Evolutionary conservation across 2,797 vertebrate genomes (phyloP).

Genomic region (Sebastes kiyomatsui): DNA sequence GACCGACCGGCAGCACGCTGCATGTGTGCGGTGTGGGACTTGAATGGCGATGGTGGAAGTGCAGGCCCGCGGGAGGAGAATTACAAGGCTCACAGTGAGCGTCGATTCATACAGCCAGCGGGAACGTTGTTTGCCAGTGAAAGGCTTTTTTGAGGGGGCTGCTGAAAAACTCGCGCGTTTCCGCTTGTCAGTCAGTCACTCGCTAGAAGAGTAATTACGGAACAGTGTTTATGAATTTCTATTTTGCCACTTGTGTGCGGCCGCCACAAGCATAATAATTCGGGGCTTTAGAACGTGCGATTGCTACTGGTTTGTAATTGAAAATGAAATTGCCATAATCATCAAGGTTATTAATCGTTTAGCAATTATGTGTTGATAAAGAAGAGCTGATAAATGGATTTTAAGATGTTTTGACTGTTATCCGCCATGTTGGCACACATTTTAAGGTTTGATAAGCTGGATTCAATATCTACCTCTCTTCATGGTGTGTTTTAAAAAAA

Average conservation of each 20-base stretch:
- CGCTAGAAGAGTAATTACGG: slow-evolving; percentile 41
- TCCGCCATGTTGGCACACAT: not conserved
- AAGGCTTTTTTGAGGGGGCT: slow-evolving; percentile 25
- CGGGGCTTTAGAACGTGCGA: not conserved
- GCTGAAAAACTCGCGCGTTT: slow-evolving; percentile 23
- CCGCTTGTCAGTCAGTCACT: slow-evolving; percentile 52
- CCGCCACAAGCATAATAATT: slow-evolving; percentile 6
- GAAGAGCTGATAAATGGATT: slow-evolving; percentile 10
- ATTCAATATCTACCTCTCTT: not conserved
- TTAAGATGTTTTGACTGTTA: not conserved
- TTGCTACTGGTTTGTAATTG: slow-evolving; percentile 8
- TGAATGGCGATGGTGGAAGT: slow-evolving; percentile 70
- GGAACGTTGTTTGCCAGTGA: slow-evolving; percentile 67
- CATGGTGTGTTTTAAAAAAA: not conserved
- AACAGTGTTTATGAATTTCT: slow-evolving; percentile 28
- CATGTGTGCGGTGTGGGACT: slow-evolving; percentile 57
- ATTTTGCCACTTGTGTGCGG: slow-evolving; percentile 16
- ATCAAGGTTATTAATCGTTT: slow-evolving; percentile 28
- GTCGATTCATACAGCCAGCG: slow-evolving; percentile 72
- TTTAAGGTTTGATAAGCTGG: not conserved
- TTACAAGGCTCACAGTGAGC: slow-evolving; percentile 62
- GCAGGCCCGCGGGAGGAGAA: slow-evolving; percentile 38
- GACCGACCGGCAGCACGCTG: slow-evolving; percentile 52
- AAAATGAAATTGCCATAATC: slow-evolving; percentile 35
- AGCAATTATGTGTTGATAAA: slow-evolving; percentile 6